Evolutionary conservation across 2,888 invertebrate genomes (phyloP).

Genomic region (Agrotis ipsilon): DNA sequence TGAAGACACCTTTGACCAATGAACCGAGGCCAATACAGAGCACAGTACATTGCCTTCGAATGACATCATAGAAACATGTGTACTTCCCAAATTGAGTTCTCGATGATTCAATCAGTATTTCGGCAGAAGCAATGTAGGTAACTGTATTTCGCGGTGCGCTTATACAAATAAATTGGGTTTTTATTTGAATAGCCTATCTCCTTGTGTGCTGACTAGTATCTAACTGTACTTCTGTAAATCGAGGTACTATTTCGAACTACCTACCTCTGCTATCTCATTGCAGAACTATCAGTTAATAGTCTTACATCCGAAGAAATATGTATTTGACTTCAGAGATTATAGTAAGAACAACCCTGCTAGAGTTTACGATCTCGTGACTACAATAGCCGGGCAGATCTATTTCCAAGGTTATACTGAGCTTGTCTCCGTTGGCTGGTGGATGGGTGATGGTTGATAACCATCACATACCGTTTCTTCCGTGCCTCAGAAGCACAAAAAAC

Average conservation of each 20-base stretch:
- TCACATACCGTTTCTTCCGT: no score
- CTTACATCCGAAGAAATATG: no score
- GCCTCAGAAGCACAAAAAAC: no score
- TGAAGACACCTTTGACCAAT: constrained; percentile 21
- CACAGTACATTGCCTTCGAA: constrained; percentile 2
- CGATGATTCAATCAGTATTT: constrained; percentile 54
- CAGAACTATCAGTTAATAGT: background rate
- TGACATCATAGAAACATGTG: constrained; percentile 32
- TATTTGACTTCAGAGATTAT: background rate
- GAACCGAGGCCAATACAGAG: constrained; percentile 14
- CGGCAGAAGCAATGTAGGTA: constrained; percentile 31
- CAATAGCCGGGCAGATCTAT: no score
- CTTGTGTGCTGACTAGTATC: no score
- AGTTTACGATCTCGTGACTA: no score
- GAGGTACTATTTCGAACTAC: background rate
- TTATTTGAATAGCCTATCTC: constrained; percentile 22
- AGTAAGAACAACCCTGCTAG: background rate
- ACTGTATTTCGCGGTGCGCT: constrained; percentile 37
- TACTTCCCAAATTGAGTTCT: constrained; percentile 41
- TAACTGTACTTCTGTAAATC: background rate
- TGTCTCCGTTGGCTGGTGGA: no score
- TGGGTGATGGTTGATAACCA: no score
- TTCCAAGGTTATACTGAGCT: no score
- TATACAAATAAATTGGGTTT: constrained; percentile 42
- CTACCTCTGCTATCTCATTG: no score